Evolutionary conservation across 2,888 invertebrate genomes (phyloP).

Genomic region (Tipula unca): DNA sequence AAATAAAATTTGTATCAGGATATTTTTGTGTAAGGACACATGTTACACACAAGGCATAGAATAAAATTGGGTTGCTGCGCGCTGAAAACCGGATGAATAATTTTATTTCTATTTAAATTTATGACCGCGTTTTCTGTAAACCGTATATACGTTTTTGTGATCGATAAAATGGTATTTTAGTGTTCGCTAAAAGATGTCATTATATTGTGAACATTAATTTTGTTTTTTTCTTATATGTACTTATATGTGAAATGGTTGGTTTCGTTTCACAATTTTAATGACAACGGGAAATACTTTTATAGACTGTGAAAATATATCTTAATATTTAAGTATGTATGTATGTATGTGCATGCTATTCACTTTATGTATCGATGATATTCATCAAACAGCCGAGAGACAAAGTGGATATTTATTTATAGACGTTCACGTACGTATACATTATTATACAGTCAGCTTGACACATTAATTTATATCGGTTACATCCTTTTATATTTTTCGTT

Average conservation of each 20-base stretch:
- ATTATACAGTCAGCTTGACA: not conserved
- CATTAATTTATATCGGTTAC: not conserved
- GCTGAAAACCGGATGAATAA: not conserved
- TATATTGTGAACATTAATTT: not conserved
- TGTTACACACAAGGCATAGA: not conserved
- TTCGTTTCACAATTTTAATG: not conserved
- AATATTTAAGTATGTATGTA: not conserved
- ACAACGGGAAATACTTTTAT: not conserved
- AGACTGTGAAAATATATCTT: not conserved
- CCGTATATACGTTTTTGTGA: not conserved
- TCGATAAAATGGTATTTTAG: not conserved
- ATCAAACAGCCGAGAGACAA: not conserved
- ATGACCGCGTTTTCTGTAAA: not conserved
- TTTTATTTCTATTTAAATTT: not conserved
- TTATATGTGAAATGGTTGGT: not conserved
- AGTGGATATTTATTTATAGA: not conserved
- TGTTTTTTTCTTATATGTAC: not conserved
- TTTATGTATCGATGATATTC: not conserved
- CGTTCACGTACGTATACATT: not conserved
- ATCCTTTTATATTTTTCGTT: not conserved
- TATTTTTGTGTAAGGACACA: not conserved
- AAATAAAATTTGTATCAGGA: not conserved
- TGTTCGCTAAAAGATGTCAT: constrained; percentile 14
- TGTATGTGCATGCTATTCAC: not conserved
- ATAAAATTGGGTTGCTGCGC: not conserved